These are phyloP conservation scores for Rhinopomastus cyanomelas DNA, from an alignment of 2,113 vertebrate genomes.

Conservation along the genomic window DNA sequence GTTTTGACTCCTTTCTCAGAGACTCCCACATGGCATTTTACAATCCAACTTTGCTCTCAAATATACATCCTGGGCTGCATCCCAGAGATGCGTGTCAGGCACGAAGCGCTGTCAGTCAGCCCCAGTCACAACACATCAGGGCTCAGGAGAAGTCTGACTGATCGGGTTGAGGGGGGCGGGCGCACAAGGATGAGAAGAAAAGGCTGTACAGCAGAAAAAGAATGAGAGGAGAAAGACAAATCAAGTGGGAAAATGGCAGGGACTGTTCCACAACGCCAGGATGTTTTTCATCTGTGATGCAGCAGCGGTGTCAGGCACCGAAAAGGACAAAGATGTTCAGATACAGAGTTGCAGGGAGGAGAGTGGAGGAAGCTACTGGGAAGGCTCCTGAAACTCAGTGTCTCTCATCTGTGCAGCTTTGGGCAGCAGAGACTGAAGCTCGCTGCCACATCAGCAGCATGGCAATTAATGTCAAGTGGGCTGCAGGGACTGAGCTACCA, in stretches of 20 bases:
- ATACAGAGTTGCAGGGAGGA: background rate
- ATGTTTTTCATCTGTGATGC: conserved; percentile 1
- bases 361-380: background rate
- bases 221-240: conserved; percentile 31
- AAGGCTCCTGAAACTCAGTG: background rate
- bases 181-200: background rate
- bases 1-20: conserved; percentile 70
- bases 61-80: conserved; percentile 59
- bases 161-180: background rate
- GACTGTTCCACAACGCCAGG: background rate
- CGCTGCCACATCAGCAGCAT: background rate
- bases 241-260: background rate
- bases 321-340: conserved; percentile 11
- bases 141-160: conserved; percentile 52
- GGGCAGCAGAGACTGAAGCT: background rate
- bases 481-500: background rate
- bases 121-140: conserved; percentile 72
- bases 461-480: background rate
- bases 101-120: conserved; percentile 64
- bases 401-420: background rate
- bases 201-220: background rate
- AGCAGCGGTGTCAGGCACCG: background rate
- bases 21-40: conserved; percentile 62
- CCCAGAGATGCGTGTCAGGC: conserved; percentile 60
- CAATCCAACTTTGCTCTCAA: conserved; percentile 60